Base-by-base conservation (phyloP, 1,140 invertebrate species). In the Popillia japonica region DNA sequence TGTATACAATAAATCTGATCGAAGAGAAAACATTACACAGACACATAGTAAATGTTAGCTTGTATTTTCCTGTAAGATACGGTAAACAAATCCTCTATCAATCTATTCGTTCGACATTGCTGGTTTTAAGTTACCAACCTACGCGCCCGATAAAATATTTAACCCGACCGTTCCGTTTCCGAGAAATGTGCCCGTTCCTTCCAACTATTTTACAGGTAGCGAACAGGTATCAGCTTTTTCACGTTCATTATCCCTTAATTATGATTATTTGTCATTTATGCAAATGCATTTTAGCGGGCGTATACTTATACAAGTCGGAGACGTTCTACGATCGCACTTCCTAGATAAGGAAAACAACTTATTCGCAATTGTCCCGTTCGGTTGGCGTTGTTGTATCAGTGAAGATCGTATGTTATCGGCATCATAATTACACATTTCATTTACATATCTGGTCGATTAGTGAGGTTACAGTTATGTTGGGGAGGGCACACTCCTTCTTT, bases 371-470 rank as follows among this genome's bases (percentile, higher is more conserved):
- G 23, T 34, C n/a, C 22, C 22, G 48, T 14, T 55, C 48, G 17
- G 48, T 17, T 55, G 48, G 48, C 14, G 48, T 55, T 11, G 64
- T 72, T 11, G 64, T 72, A 72, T 72, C 64, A 40, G 64, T n/a
- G n/a, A 72, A 27, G 22, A 72, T 72, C 64, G 64, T 27, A 27
- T 8, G 23, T 40, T 72, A 72, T 72, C 64, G 64, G 23, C 34
- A 34, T 40, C 22, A 72, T 72, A 72, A 72, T 72, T 72, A 72
- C 64, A 72, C 64, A 72, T 27, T 72, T 40, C 23, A 72, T 72
- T 72, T 72, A 72, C 64, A 72, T 72, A 72, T 72, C 64, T 72
- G 64, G 34, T 3, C 64, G 64, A 72, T 72, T 72, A 72, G 64
- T 72, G 23, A 6, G 23, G 23, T 72, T 72, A 72, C 64, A 72